These are phyloP conservation scores for Brachynemurus nebulosus DNA, from an alignment of 2,888 invertebrate genomes.

Conservation along the genomic window DNA sequence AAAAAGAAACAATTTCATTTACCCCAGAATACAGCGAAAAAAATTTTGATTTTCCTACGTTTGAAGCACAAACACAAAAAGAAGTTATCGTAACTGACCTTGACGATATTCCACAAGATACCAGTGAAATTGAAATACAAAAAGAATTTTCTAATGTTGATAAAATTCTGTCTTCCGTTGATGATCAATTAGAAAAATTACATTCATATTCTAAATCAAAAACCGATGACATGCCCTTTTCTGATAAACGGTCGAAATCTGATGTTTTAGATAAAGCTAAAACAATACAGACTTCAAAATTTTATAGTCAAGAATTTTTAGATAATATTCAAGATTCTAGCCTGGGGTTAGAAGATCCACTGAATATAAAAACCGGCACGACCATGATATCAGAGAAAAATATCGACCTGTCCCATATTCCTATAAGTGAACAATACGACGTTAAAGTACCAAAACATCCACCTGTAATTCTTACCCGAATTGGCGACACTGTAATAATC, in stretches of 20 bases:
- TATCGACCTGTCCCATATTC: slow-evolving; percentile 22
- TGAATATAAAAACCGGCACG: slow-evolving; percentile 2
- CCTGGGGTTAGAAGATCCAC: slow-evolving; percentile 3
- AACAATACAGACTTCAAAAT: slow-evolving; percentile 10
- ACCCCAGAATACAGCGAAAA: too few relatives aligned
- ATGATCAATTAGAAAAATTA: slow-evolving; percentile 18
- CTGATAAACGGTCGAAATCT: slow-evolving; percentile 2
- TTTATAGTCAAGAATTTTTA: slow-evolving; percentile 3
- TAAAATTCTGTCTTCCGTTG: slow-evolving; percentile 5
- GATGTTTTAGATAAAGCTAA: slow-evolving; percentile 10
- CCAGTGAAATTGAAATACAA: slow-evolving; percentile 8
- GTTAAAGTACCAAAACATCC: background rate
- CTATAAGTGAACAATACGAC: background rate
- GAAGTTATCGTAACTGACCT: background rate
- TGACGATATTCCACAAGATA: slow-evolving; percentile 2
- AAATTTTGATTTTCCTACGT: too few relatives aligned
- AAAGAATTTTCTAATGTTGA: slow-evolving; percentile 7
- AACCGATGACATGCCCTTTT: background rate
- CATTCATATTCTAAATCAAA: slow-evolving; percentile 11
- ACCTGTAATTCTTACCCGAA: slow-evolving; percentile 3
- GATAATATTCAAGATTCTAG: slow-evolving; percentile 10
- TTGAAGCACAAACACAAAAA: too few relatives aligned
- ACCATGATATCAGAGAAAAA: slow-evolving; percentile 21
- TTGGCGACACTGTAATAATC: slow-evolving; percentile 3
- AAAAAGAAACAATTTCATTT: too few relatives aligned